phyloP scores from a whole-genome alignment of 2,113 vertebrate genomes.

The Chaenogobius annularis region DNA sequence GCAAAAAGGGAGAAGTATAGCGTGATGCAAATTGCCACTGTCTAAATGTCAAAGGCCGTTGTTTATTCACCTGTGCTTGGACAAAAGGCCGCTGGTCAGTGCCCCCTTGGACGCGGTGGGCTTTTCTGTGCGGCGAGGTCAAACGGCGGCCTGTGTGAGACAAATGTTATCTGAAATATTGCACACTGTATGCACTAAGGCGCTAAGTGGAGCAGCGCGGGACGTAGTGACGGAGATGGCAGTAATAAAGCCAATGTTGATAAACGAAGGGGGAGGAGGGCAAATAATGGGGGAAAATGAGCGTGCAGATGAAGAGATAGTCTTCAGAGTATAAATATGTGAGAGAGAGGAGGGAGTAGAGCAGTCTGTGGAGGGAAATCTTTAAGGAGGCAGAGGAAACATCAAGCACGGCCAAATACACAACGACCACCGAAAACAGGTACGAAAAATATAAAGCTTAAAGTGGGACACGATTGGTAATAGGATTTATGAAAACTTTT shows the following conservation, averaged over 20 bases:
- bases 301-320: conserved; percentile 28
- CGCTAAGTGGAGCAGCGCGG: conserved; percentile 23
- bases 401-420: conserved; percentile 7
- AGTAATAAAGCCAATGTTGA: conserved; percentile 25
- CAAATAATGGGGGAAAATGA: conserved; percentile 25
- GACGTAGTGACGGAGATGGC: conserved; percentile 40
- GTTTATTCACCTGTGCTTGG: conserved; percentile 11
- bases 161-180: conserved; percentile 71
- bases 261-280: conserved; percentile 18
- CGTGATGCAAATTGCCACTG: not conserved
- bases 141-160: conserved; percentile 41
- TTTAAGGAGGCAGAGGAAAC: conserved; percentile 16
- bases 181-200: conserved; percentile 63
- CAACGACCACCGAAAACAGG: conserved; percentile 17
- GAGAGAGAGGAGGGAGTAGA: conserved; percentile 20
- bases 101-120: conserved; percentile 20
- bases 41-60: conserved; percentile 27
- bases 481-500: too few relatives aligned
- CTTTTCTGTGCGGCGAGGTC: conserved; percentile 41
- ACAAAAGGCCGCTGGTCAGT: conserved; percentile 39
- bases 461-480: too few relatives aligned
- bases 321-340: conserved; percentile 65
- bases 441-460: conserved; percentile 12
- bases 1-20: not conserved
- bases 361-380: conserved; percentile 26